phyloP scores from a whole-genome alignment of 2,888 invertebrate species.

The Drosophila acutilabella region DNA sequence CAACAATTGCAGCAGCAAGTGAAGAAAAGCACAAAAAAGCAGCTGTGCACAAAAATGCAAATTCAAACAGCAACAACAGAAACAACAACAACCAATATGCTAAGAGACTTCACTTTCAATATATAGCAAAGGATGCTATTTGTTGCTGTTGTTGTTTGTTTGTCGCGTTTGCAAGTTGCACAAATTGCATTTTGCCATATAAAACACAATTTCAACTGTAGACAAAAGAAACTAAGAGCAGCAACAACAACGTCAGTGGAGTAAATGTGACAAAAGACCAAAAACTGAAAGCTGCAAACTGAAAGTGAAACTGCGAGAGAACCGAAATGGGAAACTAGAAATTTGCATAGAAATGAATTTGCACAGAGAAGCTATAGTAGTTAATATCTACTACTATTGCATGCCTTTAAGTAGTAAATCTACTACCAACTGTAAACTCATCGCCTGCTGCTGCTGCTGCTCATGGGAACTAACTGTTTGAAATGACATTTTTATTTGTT shows the following conservation, averaged over 20 bases:
- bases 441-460: not conserved
- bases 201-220: slow-evolving; percentile 77
- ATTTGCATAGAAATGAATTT: slow-evolving; percentile 82
- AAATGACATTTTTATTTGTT: not conserved
- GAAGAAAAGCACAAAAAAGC: slow-evolving; percentile 77
- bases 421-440: not conserved
- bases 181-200: slow-evolving; percentile 82
- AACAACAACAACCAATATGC: slow-evolving; percentile 64
- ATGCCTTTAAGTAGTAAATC: slow-evolving; percentile 7
- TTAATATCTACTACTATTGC: slow-evolving; percentile 8
- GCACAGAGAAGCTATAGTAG: slow-evolving; percentile 44
- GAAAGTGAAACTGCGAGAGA: slow-evolving; percentile 74
- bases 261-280: slow-evolving; percentile 75
- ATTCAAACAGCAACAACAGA: slow-evolving; percentile 65
- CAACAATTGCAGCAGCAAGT: slow-evolving; percentile 62
- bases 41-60: slow-evolving; percentile 80
- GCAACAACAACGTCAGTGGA: slow-evolving; percentile 33
- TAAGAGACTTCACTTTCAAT: slow-evolving; percentile 81
- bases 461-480: slow-evolving; percentile 7
- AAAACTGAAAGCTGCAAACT: slow-evolving; percentile 71
- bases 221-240: slow-evolving; percentile 63
- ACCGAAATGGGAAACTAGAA: slow-evolving; percentile 80
- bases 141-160: slow-evolving; percentile 62
- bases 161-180: slow-evolving; percentile 81
- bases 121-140: slow-evolving; percentile 79